Conservation (phyloP, 2,888 invertebrate genomes). For the Nephrotoma flavescens region DNA sequence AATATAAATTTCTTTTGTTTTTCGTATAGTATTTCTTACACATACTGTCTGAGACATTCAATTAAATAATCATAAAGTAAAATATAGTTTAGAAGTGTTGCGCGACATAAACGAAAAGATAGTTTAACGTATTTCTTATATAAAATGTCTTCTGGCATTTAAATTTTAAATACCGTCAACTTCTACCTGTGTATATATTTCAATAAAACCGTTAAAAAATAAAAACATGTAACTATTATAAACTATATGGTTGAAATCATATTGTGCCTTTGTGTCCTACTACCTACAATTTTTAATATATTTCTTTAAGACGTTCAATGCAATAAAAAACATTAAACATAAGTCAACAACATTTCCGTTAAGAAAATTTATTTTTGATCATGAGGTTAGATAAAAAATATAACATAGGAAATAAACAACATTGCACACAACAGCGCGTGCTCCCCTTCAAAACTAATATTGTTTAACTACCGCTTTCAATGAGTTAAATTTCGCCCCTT, state of each 20-base stretch:
- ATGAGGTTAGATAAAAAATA: slow-evolving; percentile 9
- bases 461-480: slow-evolving; percentile 10
- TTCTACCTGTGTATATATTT: background rate
- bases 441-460: background rate
- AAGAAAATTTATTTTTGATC: slow-evolving; percentile 6
- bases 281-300: background rate
- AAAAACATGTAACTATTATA: background rate
- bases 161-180: background rate
- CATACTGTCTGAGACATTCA: background rate
- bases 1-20: slow-evolving; percentile 4
- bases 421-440: background rate
- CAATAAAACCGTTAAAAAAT: background rate
- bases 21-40: slow-evolving; percentile 1
- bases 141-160: background rate
- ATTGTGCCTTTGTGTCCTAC: background rate
- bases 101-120: background rate
- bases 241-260: slow-evolving; percentile 1
- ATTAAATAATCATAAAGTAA: background rate
- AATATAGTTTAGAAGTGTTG: background rate
- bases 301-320: slow-evolving; percentile 5
- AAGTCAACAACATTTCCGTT: slow-evolving; percentile 12
- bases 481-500: slow-evolving; percentile 8
- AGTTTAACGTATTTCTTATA: background rate
- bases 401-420: background rate
- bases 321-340: background rate